These are phyloP conservation scores for Knipowitschia caucasica DNA, from an alignment of 2,797 vertebrate species.

Conservation along the genomic window DNA sequence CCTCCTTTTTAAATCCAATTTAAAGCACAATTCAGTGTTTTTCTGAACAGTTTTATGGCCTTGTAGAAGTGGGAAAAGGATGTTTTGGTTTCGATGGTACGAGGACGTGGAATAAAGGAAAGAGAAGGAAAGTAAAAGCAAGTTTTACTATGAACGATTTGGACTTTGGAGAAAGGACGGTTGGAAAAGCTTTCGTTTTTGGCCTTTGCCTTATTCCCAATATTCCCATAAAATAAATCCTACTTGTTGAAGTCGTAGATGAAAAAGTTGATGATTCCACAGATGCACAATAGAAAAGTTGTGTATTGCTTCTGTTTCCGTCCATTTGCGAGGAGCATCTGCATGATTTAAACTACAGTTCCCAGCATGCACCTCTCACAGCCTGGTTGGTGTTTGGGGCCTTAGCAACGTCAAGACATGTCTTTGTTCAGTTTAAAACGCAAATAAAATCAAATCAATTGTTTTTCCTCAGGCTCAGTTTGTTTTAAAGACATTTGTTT, in stretches of 20 bases:
- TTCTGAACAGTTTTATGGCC: constrained; percentile 39
- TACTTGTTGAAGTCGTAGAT: constrained; percentile 14
- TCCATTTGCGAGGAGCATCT: constrained; percentile 15
- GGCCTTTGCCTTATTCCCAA: constrained; percentile 3
- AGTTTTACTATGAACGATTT: constrained; percentile 1
- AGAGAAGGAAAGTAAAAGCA: constrained; percentile 2
- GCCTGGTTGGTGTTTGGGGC: no score
- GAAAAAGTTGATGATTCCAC: constrained; percentile 33
- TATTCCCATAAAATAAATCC: not conserved
- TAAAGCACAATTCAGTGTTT: constrained; percentile 65
- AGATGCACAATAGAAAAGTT: constrained; percentile 29
- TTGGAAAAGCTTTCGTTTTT: constrained; percentile 30
- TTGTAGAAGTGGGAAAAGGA: constrained; percentile 21
- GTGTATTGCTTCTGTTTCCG: not conserved
- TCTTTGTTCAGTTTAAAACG: no score
- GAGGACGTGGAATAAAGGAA: constrained; percentile 41
- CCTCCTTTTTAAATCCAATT: constrained; percentile 50
- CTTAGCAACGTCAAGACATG: no score
- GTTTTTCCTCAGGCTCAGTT: no score
- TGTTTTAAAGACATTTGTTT: no score
- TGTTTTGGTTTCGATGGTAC: constrained; percentile 40
- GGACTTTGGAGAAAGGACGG: constrained; percentile 45
- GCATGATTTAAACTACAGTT: constrained; percentile 43
- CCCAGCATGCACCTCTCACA: constrained; percentile 64
- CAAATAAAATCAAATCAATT: no score